Evolutionary conservation across 2,888 invertebrate genomes (phyloP).

Genomic region (Diplazon laetatorius): DNA sequence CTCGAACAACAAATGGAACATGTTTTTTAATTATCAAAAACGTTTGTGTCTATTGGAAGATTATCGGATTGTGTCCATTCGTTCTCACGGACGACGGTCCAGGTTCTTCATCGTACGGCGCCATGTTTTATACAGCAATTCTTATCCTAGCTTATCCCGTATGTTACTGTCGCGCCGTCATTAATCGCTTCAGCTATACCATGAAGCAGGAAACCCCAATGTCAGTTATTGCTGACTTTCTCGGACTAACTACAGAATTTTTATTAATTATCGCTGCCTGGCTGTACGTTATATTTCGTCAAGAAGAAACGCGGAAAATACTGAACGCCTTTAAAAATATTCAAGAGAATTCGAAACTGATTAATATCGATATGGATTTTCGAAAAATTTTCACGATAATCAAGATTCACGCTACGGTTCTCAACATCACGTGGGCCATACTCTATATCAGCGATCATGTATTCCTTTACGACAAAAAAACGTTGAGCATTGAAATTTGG

Average conservation of each 20-base stretch:
- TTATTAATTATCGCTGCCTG: constrained; percentile 38
- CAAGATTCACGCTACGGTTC: constrained; percentile 14
- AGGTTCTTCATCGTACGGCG: constrained; percentile 21
- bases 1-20: background rate
- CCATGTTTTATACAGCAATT: constrained; percentile 45
- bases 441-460: constrained; percentile 34
- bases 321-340: constrained; percentile 24
- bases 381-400: constrained; percentile 8
- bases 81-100: constrained; percentile 32
- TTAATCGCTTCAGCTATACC: constrained; percentile 33
- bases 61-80: constrained; percentile 62
- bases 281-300: constrained; percentile 24
- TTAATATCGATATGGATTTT: constrained; percentile 36
- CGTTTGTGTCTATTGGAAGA: constrained; percentile 49
- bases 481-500: constrained; percentile 35
- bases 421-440: constrained; percentile 31
- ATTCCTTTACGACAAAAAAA: background rate
- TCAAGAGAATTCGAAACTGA: background rate
- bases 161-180: constrained; percentile 25
- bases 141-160: constrained; percentile 22
- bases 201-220: constrained; percentile 53
- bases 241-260: constrained; percentile 56
- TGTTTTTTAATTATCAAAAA: background rate
- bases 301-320: constrained; percentile 16
- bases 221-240: constrained; percentile 49